Conservation (phyloP, 2,888 invertebrate genomes). For the Lasioglossum villosulum region DNA sequence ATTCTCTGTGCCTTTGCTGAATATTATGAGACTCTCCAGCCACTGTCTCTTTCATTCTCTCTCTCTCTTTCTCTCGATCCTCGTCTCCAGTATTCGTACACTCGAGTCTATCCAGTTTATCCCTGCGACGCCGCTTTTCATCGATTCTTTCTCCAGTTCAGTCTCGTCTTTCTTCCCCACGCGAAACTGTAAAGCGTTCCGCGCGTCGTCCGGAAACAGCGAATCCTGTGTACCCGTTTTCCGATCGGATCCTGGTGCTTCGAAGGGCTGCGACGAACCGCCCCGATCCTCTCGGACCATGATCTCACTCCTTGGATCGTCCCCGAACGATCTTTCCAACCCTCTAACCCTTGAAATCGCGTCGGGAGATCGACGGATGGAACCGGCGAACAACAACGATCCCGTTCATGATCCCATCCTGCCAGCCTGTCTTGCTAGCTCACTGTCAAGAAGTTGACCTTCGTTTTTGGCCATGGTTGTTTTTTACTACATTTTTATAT, state of each 20-base stretch:
- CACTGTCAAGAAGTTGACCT: constrained; percentile 97
- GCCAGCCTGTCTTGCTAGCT: constrained; percentile 83
- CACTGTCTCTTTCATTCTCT: constrained; percentile 21
- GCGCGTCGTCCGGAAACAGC: neutral
- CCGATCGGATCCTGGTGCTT: constrained; percentile 47
- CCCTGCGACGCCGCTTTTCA: constrained; percentile 11
- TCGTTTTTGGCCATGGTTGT: constrained; percentile 96
- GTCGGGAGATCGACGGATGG: constrained; percentile 37
- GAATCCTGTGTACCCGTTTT: constrained; percentile 35
- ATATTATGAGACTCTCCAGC: neutral
- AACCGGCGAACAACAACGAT: constrained; percentile 38
- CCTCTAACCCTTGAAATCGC: neutral
- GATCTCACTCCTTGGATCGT: neutral
- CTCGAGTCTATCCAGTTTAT: constrained; percentile 10
- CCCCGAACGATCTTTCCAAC: neutral
- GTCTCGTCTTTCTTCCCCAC: neutral
- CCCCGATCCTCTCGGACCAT: constrained; percentile 31
- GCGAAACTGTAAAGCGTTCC: constrained; percentile 1
- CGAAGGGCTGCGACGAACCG: constrained; percentile 31
- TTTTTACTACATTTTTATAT: constrained; percentile 85
- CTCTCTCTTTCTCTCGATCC: neutral
- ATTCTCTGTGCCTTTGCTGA: constrained; percentile 14
- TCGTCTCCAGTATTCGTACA: neutral
- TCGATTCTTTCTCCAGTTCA: constrained; percentile 14
- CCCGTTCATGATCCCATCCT: constrained; percentile 64